Percentiles rank a stretch among this genome's conserved stretches.
Conservation (phyloP, 2,888 invertebrate genomes). For the Andrena minutula region DNA sequence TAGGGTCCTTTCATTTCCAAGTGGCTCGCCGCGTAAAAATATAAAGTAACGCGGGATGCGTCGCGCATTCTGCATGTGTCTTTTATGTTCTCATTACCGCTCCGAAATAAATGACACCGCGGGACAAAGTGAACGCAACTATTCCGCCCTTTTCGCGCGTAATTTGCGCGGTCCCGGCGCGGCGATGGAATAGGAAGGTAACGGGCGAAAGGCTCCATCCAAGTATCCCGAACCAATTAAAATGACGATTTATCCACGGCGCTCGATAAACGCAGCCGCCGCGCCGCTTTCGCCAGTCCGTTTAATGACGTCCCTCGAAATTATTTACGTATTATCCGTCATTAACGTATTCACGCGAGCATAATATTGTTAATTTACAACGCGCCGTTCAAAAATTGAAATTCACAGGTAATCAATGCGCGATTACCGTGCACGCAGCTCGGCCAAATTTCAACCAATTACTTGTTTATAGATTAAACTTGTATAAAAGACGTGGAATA, state of each 20-base stretch:
- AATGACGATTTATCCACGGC: conserved; percentile 30
- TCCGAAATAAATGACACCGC: conserved; percentile 63
- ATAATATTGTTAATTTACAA: conserved; percentile 43
- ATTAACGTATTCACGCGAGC: conserved; percentile 37
- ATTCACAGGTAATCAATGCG: conserved; percentile 16
- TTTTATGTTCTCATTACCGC: conserved; percentile 65
- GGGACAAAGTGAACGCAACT: conserved; percentile 56
- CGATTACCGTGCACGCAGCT: neutral
- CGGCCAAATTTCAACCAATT: neutral
- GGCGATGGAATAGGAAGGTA: conserved; percentile 37
- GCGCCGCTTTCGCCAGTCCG: conserved; percentile 13
- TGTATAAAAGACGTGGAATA: neutral
- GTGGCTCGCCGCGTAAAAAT: conserved; percentile 53
- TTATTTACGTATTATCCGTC: conserved; percentile 43
- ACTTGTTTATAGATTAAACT: conserved; percentile 2
- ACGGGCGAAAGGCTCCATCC: neutral
- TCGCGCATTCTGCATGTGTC: conserved; percentile 51
- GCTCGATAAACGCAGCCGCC: conserved; percentile 26
- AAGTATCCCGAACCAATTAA: conserved; percentile 34
- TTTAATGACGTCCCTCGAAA: conserved; percentile 37
- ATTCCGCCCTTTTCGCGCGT: conserved; percentile 25
- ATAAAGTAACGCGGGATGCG: conserved; percentile 54
- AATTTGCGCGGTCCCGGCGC: conserved; percentile 38
- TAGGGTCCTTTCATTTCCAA: conserved; percentile 52
- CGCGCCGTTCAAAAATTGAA: conserved; percentile 30